Base-by-base conservation (phyloP, 2,888 invertebrate species). In the Drosophila tripunctata region DNA sequence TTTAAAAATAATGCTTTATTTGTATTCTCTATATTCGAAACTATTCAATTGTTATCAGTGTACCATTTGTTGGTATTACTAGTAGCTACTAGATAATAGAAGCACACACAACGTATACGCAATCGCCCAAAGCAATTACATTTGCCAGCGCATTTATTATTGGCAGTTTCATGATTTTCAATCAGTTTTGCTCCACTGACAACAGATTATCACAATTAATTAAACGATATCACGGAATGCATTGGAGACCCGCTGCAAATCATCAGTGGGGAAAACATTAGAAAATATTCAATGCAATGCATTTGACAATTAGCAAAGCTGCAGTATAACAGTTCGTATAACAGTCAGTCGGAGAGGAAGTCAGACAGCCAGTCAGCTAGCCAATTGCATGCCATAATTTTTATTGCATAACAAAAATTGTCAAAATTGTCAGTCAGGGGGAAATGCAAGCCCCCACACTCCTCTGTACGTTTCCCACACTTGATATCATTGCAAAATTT, bases 341-440 rank as follows among this genome's bases (percentile, higher is more conserved):
- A 68, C 67, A 56, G 35, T 24, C 30, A 40, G n/a, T n/a, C n/a
- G n/a, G n/a, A n/a, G n/a, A n/a, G n/a, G n/a, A n/a, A n/a, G n/a
- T n/a, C n/a, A n/a, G n/a, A n/a, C n/a, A n/a, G n/a, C n/a, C n/a
- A n/a, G n/a, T n/a, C n/a, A n/a, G n/a, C n/a, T n/a, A n/a, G 24
- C 31, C 45, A 27, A 30, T 27, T 43, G 35, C 57, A 54, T 48
- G 38, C 72, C 52, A n/a, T 50, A 66, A 76, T 83, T 67, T 80
- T 86, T 83, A 80, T 80, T 86, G 87, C 78, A 82, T 86, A 74
- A 52, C 80, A 67, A 77, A 81, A 82, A 81, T 86, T 79, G 80
- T 71, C 80, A 73, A 81, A 81, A 81, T 83, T 86, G 74, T 71
- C 84, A 69, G 68, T 63, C 65, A 60, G 44, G 50, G 30, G 43